A percentile compares a stretch with the other conserved stretches of the same genome.
Evolutionary conservation across 2,113 vertebrate species (phyloP).

Genomic region (Dicrurus megarhynchus): DNA sequence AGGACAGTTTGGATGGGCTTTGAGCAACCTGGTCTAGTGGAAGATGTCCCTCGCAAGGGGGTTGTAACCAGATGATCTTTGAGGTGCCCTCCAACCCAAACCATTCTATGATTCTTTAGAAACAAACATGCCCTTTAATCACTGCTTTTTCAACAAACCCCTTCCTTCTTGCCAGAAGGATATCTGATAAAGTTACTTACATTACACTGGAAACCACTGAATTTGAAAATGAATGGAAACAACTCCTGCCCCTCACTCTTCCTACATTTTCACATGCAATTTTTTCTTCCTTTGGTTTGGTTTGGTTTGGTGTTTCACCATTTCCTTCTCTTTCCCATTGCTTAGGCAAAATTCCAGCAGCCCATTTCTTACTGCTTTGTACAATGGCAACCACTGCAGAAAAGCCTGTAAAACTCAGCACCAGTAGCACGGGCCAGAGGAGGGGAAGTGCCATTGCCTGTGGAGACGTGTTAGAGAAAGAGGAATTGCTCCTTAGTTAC

Average conservation of each 20-base stretch:
- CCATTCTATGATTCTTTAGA: not conserved
- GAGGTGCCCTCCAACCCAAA: not conserved
- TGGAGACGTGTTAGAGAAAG: not conserved
- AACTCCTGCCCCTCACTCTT: not conserved
- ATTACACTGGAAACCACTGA: not conserved
- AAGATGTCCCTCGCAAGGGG: not conserved
- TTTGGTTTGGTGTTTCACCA: not conserved
- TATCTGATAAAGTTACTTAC: not conserved
- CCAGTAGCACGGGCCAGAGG: not conserved
- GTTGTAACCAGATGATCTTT: not conserved
- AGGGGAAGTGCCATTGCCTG: not conserved
- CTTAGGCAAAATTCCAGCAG: not conserved
- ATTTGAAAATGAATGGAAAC: not conserved
- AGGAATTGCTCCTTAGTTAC: not conserved
- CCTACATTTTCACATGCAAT: not conserved
- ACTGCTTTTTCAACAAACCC: not conserved
- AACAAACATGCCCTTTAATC: not conserved
- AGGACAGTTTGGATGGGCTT: not conserved
- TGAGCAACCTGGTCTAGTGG: not conserved
- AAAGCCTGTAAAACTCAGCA: not conserved
- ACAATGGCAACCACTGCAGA: not conserved
- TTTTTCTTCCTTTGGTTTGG: not conserved
- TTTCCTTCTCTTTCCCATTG: slow-evolving; percentile 18
- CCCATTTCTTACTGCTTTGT: not conserved
- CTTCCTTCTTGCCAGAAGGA: not conserved